Evolutionary conservation across 2,888 invertebrate species (phyloP), one percentile per base, ranked within the genome.

Genomic region (Clostera curtula): DNA sequence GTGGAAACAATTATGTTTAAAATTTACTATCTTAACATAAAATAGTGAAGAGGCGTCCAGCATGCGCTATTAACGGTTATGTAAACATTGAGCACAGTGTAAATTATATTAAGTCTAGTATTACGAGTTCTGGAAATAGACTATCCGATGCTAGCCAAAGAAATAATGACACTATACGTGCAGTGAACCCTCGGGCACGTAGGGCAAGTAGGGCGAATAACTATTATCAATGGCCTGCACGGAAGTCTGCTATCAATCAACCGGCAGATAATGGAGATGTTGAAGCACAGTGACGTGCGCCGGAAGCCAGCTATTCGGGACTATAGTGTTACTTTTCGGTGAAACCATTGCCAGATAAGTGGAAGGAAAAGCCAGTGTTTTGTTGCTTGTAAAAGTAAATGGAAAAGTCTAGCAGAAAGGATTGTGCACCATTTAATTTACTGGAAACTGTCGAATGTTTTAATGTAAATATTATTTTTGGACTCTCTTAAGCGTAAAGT

Each of bases 241-340:
- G 73, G 76, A 79, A 68, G 74, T 64, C 53, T 50, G 63, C 69
- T 72, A 77, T 80, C 77, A 76, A 79, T 79, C 77, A 76, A 63
- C 59, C 43, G 50, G 41, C 48, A 64, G 67, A 75, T 77, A 75
- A 77, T 71, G 51, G 66, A 66, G 66, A 71, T 66, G 67, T 69
- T 70, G 69, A 73, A 68, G 68, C 61, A 64, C 62, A 43, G 49
- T 62, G 62, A 64, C 60, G 57, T 40, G 53, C 48, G 51, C 59
- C 69, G 72, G 76, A 74, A 68, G 22, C 22, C 35, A 29, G 56
- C 60, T 46, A 58, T 52, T 52, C 58, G 60, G 64, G 56, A 47
- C 39, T 43, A 40, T 41, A 34, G 18, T 28, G 30, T 37, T 34
- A 44, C 43, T 48, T 50, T 45, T 44, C 31, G 42, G 30, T 40